Base-by-base conservation (phyloP, 2,888 invertebrate genomes). In the Eretmocerus hayati region DNA sequence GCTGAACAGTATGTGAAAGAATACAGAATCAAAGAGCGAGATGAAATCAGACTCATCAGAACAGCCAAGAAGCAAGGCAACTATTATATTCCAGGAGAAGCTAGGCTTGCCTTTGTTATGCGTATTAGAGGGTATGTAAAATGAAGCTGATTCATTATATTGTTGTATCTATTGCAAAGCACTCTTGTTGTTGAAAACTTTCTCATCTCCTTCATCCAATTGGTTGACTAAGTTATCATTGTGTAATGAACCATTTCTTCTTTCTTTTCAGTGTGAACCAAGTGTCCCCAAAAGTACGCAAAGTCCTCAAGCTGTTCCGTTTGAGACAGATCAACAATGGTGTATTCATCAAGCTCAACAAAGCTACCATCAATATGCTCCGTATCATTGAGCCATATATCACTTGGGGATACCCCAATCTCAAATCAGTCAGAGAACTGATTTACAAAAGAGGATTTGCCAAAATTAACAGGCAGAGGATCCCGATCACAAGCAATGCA, bases 251-350 rank as follows among this genome's bases (percentile, higher is more conserved):
- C 18, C 6, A 1, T 44, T 38, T 38, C n/a, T 53, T 52, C n/a
- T n/a, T n/a, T 54, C 44, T 58, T 73, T 73, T 58, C 62, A 78
- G 90, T 87, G 87, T 90, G 70, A 90, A 90, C 76, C 87, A 90
- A 76, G 81, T 84, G 51, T 80, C 84, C 9, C 84, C 84, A 3
- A 85, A 85, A 69, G 96, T 96, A 40, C 87, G 95, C 53, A 95
- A 97, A 75, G 92, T 97, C 11, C 81, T 99, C 57, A 92, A 97
- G 74, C 76, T 99, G 61, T 93, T 99, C 82, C 87, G 99, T 64
- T 77, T 99, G 69, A 83, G 90, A 46, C 99, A 99, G 76, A 99
- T 99, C 77, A 99, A 99, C 84, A 99, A 99, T 74, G 99, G 95
- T 49, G 89, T 96, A 38, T 99, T 99, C 72, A 81, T 99, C 42